Base-by-base conservation (phyloP, 2,797 vertebrate species). In the Megaceryle alcyon region DNA sequence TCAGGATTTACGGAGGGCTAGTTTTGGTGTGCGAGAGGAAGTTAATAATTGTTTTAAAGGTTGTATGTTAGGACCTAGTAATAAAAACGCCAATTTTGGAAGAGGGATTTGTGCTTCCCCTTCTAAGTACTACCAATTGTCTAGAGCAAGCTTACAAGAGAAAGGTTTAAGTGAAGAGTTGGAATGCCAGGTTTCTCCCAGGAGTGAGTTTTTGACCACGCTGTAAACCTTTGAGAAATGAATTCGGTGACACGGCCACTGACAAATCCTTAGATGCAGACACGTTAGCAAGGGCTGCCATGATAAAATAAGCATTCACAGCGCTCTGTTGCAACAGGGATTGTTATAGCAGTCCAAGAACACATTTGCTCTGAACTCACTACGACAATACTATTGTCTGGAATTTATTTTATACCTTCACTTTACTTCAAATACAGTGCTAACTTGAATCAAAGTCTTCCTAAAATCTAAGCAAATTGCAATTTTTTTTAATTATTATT, bases 201-300 rank as follows among this genome's bases (percentile, higher is more conserved):
- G 57, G 17, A 88, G 28, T 66, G 35, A 90, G 18, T 66, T 90
- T 96, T 95, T 80, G 53, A 29, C 35, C 23, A 56, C 9, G 17
- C 12, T 69, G 37, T 53, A 93, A 91, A 95, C 43, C n/a, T 82
- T 60, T 92, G 60, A 66, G 91, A 94, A 94, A 80, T 92, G 5
- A 77, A 79, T 76, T 82, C 72, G 64, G 15, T 80, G 53, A 63
- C 49, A 82, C 37, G 90, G 76, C 64, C 43, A 20, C n/a, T 93
- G 85, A 82, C 41, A 80, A 82, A 85, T 76, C 39, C 39, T 78
- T 94, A n/a, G 39, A 78, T 83, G 26, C 6, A 14, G 80, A 9
- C 9, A 33, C 31, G 25, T 53, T 90, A 73, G 37, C 56, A 94
- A 61, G 46, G 19, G 35, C 12, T 90, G 53, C 69, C 25, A 44